Conservation (phyloP, 1,140 invertebrate species). For the Cataglyphis hispanica region DNA sequence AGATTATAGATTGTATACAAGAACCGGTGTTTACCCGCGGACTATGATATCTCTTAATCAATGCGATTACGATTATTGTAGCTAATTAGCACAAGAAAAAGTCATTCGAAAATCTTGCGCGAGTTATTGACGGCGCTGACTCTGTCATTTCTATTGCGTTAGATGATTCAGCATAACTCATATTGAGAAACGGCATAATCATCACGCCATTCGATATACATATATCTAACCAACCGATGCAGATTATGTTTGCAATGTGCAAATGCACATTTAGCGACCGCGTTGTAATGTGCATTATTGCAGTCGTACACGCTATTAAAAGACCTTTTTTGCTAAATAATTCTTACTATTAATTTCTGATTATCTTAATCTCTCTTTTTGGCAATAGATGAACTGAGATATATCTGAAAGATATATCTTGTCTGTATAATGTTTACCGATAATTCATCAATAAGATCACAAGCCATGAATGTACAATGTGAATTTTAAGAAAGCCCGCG, state of each 20-base stretch:
- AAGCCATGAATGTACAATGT: too few relatives aligned
- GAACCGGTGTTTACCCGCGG: not conserved
- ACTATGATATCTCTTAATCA: slow-evolving; percentile 14
- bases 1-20: not conserved
- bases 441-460: too few relatives aligned
- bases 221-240: slow-evolving; percentile 23
- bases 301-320: not conserved
- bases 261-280: not conserved
- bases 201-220: slow-evolving; percentile 1
- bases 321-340: not conserved
- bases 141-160: slow-evolving; percentile 11
- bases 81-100: slow-evolving; percentile 40
- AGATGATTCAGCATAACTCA: slow-evolving; percentile 44
- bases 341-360: not conserved
- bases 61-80: slow-evolving; percentile 37
- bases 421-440: too few relatives aligned
- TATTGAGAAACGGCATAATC: slow-evolving; percentile 32
- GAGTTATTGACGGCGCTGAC: slow-evolving; percentile 13
- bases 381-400: not conserved
- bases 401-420: not conserved
- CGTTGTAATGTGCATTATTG: not conserved
- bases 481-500: too few relatives aligned
- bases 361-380: not conserved
- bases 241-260: slow-evolving; percentile 7
- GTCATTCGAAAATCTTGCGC: not conserved